Percentiles rank a stretch among this genome's conserved stretches.
phyloP scores from a whole-genome alignment of 1,140 invertebrate genomes.

The Phthorimaea operculella region DNA sequence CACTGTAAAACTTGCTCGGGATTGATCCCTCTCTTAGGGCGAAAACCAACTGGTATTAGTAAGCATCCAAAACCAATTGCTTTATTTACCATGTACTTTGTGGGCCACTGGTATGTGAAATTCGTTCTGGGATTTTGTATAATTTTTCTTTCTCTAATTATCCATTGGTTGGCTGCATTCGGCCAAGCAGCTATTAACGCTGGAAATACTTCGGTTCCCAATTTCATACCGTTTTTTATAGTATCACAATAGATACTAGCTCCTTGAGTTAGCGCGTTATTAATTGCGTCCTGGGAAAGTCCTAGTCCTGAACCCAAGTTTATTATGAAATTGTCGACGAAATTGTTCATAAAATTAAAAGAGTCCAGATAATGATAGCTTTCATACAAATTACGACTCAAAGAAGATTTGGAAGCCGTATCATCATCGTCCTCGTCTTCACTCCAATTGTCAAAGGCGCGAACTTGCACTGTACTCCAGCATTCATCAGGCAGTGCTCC shows the following conservation, averaged over 20 bases:
- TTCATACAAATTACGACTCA: conserved; percentile 61
- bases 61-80: conserved; percentile 75
- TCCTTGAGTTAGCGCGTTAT: conserved; percentile 66
- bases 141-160: conserved; percentile 66
- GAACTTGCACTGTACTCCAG: conserved; percentile 57
- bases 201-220: conserved; percentile 72
- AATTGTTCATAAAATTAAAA: conserved; percentile 71
- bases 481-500: conserved; percentile 60
- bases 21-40: conserved; percentile 69
- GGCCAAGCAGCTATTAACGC: conserved; percentile 76
- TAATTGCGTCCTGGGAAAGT: conserved; percentile 60
- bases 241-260: conserved; percentile 71
- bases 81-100: conserved; percentile 71
- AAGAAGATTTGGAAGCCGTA: conserved; percentile 38
- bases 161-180: conserved; percentile 72
- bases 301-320: conserved; percentile 66
- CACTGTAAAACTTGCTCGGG: conserved; percentile 74
- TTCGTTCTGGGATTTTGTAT: conserved; percentile 68
- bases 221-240: conserved; percentile 46
- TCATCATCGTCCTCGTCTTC: conserved; percentile 48
- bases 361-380: conserved; percentile 71
- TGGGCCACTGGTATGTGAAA: conserved; percentile 74
- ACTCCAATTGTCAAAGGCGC: conserved; percentile 36
- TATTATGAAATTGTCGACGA: conserved; percentile 70
- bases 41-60: conserved; percentile 74